Evolutionary conservation across 2,113 vertebrate species (phyloP), one percentile per base, ranked within the genome.

Genomic region (Narcine bancroftii): DNA sequence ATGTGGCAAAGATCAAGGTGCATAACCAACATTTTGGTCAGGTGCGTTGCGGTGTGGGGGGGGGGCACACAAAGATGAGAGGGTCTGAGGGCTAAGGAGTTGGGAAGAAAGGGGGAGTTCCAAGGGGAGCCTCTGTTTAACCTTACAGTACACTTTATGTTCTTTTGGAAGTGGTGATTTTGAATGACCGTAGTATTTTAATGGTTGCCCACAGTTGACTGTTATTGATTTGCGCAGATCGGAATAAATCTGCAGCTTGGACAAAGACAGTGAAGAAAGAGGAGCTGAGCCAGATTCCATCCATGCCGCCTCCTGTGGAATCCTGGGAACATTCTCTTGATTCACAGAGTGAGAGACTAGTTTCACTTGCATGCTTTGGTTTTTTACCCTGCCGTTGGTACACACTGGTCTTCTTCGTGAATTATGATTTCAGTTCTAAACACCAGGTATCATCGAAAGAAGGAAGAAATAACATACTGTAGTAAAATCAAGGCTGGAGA

Each of bases 141-240:
- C n/a, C n/a, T n/a, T n/a, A n/a, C n/a, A n/a, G n/a, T n/a, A n/a
- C n/a, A n/a, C n/a, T n/a, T n/a, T n/a, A n/a, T n/a, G 72, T 56
- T 17, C 29, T n/a, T 6, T 56, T 85, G 15, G 33, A 36, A 85
- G n/a, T 60, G 50, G 29, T 60, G 53, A 81, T 1, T 60, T 85
- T 87, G 21, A 33, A 6, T 56, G 15, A 60, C 45, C 47, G 13
- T 26, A 2, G 15, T 83, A 33, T 33, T 83, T 83, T 24, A 33
- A 83, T n/a, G 33, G 79, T 7, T 17, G 0, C 47, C 53, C 29
- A 83, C 50, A 83, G 60, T 6, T 60, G 17, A 15, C 13, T 87
- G 29, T 66, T 91, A 69, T 17, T 91, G 89, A 91, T 69, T 65
- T 69, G 39, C 17, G 26, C 11, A 91, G 65, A 91, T 91, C 65